Percentiles rank a stretch among this genome's conserved stretches.
Evolutionary conservation across 2,797 vertebrate species (phyloP).

Genomic region (Babyrousa celebensis): DNA sequence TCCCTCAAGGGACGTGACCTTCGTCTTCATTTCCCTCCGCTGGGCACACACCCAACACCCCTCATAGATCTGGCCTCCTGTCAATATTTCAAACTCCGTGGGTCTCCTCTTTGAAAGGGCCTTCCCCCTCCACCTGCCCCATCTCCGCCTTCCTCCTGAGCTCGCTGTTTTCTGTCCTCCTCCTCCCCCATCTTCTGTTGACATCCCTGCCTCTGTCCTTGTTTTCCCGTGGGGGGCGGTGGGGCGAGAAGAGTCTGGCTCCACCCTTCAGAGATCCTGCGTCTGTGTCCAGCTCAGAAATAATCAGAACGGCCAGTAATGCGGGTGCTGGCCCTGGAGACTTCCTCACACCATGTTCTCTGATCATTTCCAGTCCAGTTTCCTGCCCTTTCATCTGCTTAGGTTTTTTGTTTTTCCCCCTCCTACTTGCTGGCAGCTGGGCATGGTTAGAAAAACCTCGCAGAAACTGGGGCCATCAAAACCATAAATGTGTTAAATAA

Average conservation of each 20-base stretch:
- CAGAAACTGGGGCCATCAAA: conserved; percentile 44
- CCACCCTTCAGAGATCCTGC: background rate
- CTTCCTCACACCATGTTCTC: background rate
- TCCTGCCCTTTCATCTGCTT: background rate
- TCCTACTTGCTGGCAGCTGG: background rate
- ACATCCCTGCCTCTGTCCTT: background rate
- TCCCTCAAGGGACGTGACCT: conserved; percentile 56
- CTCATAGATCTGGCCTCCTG: conserved; percentile 56
- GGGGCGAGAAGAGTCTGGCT: background rate
- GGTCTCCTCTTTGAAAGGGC: conserved; percentile 47
- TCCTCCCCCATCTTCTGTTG: background rate
- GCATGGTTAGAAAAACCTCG: conserved; percentile 69
- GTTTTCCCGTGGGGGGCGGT: background rate
- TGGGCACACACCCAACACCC: conserved; percentile 38
- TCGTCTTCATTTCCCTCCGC: conserved; percentile 16
- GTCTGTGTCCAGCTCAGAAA: background rate
- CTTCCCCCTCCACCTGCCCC: background rate
- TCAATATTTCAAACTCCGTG: conserved; percentile 55
- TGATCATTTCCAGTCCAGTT: conserved; percentile 22
- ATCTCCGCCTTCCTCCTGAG: background rate
- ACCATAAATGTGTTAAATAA: conserved; percentile 64
- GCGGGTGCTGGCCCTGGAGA: background rate
- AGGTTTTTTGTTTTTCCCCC: too few species aligned
- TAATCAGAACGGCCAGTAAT: background rate
- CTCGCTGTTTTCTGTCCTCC: background rate